Percentiles rank a stretch among this genome's conserved stretches.
phyloP scores from a whole-genome alignment of 2,797 vertebrate genomes.

The Hippoglossus hippoglossus region DNA sequence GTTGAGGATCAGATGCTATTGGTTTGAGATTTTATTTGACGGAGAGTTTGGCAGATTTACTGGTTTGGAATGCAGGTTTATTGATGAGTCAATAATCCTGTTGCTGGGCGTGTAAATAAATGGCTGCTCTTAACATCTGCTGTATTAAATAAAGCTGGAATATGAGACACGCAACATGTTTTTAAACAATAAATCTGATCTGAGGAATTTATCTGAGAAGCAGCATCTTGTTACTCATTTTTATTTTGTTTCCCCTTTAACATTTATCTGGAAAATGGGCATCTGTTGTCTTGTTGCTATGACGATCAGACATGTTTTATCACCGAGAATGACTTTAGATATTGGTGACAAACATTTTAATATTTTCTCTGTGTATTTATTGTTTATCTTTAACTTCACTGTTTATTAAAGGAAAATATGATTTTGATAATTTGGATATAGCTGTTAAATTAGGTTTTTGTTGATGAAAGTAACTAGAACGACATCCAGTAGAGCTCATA shows the following conservation, averaged over 20 bases:
- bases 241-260: neutral
- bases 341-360: neutral
- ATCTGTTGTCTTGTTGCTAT: constrained; percentile 16
- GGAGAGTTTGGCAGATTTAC: constrained; percentile 78
- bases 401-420: no score
- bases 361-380: neutral
- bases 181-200: constrained; percentile 14
- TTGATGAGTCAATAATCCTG: constrained; percentile 66
- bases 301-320: neutral
- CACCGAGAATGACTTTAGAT: neutral
- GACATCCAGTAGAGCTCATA: no score
- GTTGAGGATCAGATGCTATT: constrained; percentile 64
- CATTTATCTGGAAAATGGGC: neutral
- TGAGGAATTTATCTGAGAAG: neutral
- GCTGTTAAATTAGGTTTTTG: no score
- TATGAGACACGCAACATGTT: neutral
- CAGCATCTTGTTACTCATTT: neutral
- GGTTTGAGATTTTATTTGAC: constrained; percentile 79
- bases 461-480: no score
- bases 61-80: constrained; percentile 63
- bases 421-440: no score
- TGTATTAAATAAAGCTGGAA: constrained; percentile 1
- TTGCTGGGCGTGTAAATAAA: constrained; percentile 72
- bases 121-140: constrained; percentile 48
- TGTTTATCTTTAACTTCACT: no score